phyloP scores from a whole-genome alignment of 1,140 invertebrate genomes.

The Calycopis cecrops region DNA sequence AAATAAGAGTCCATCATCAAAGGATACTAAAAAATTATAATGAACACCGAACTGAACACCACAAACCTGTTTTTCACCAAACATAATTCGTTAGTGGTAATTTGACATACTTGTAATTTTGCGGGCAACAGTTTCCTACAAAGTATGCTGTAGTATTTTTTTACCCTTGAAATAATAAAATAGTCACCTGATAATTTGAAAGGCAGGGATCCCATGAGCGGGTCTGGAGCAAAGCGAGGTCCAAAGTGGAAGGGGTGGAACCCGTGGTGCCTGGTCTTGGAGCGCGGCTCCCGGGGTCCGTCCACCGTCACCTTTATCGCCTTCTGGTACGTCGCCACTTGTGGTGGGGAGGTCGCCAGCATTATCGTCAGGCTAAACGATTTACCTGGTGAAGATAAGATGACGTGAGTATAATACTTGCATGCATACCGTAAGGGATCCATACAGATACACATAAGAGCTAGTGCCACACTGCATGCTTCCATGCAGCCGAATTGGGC shows the following conservation, averaged over 20 bases:
- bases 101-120: too few relatives aligned
- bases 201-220: conserved; percentile 85
- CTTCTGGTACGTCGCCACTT: conserved; percentile 94
- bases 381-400: conserved; percentile 84
- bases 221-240: conserved; percentile 86
- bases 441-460: too few relatives aligned
- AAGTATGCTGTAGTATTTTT: too few relatives aligned
- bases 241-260: conserved; percentile 92
- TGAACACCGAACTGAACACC: too few relatives aligned
- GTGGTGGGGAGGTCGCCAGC: conserved; percentile 92
- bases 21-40: too few relatives aligned
- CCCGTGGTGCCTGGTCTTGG: conserved; percentile 91
- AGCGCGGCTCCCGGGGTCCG: conserved; percentile 95
- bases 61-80: too few relatives aligned
- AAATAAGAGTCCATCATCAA: too few relatives aligned
- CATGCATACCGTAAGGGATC: too few relatives aligned
- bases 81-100: too few relatives aligned
- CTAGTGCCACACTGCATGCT: not conserved
- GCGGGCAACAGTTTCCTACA: too few relatives aligned
- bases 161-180: not conserved
- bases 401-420: too few relatives aligned
- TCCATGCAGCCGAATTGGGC: too few relatives aligned
- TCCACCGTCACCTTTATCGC: conserved; percentile 99
- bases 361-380: conserved; percentile 98
- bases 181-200: conserved; percentile 88